Percentiles rank a stretch among this genome's conserved stretches.
Evolutionary conservation across 1,140 invertebrate genomes (phyloP).

Genomic region (Scylla paramamosain): DNA sequence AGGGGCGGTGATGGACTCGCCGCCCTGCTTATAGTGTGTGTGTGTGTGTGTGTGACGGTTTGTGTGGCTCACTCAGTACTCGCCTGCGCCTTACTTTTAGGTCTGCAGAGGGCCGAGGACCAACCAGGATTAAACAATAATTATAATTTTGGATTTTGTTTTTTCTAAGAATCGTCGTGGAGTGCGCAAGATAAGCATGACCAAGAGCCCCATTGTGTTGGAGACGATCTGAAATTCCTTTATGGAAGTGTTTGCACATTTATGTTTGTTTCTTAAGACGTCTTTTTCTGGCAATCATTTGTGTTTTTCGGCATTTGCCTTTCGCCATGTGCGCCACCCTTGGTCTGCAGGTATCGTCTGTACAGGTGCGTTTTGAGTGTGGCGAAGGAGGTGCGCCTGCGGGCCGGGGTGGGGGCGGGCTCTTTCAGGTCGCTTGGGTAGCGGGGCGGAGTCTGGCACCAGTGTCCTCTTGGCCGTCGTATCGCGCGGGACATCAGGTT

Average conservation of each 20-base stretch:
- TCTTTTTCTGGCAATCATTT: slow-evolving; percentile 9
- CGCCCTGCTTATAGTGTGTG: no score
- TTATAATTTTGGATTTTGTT: neutral
- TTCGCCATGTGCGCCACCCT: slow-evolving; percentile 41
- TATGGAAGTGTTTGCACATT: slow-evolving; percentile 21
- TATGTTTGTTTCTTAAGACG: slow-evolving; percentile 11
- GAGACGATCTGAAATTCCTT: slow-evolving; percentile 14
- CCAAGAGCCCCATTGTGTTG: neutral
- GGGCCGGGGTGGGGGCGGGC: slow-evolving; percentile 30
- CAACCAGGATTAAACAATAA: neutral
- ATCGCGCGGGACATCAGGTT: slow-evolving; percentile 51
- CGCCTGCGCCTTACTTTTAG: neutral
- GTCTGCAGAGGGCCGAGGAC: neutral
- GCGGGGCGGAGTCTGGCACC: slow-evolving; percentile 56
- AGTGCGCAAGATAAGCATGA: neutral
- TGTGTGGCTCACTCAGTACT: neutral
- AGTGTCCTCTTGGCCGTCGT: slow-evolving; percentile 63
- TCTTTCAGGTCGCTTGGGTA: slow-evolving; percentile 51
- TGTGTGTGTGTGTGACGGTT: neutral
- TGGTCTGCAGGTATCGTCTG: slow-evolving; percentile 15
- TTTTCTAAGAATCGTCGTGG: neutral
- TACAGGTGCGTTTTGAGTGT: slow-evolving; percentile 42
- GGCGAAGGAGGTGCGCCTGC: slow-evolving; percentile 30
- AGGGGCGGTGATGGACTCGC: no score
- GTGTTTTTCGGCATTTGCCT: slow-evolving; percentile 29